phyloP scores from a whole-genome alignment of 2,888 invertebrate genomes.

The Acrobasis consociella region DNA sequence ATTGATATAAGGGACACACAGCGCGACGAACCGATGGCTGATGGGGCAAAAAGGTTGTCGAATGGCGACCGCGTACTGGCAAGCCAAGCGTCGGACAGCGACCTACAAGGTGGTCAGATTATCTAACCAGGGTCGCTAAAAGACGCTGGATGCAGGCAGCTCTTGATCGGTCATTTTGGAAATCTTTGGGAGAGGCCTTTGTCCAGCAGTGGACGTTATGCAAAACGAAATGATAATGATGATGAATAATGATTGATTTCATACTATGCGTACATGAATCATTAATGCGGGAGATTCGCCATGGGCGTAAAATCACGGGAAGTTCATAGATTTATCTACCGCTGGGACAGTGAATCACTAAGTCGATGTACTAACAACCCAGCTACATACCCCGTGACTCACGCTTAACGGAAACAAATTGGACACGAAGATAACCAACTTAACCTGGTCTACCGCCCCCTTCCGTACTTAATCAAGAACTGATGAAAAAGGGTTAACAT shows the following conservation, averaged over 20 bases:
- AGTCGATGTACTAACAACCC: conserved; percentile 51
- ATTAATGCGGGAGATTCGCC: neutral
- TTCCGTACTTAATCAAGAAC: conserved; percentile 19
- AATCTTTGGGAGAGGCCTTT: no score
- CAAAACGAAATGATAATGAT: no score
- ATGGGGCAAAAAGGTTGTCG: no score
- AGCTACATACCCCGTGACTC: conserved; percentile 54
- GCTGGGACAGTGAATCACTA: conserved; percentile 39
- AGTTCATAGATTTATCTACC: conserved; percentile 14
- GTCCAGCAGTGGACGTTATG: no score
- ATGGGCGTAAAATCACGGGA: conserved; percentile 20
- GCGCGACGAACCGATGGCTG: no score
- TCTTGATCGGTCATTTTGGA: no score
- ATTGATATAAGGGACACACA: no score
- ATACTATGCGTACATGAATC: neutral
- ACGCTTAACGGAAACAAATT: conserved; percentile 58
- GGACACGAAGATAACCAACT: conserved; percentile 49
- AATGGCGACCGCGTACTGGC: no score
- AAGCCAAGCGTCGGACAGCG: no score
- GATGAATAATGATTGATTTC: neutral
- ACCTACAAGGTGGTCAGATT: no score
- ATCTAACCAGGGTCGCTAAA: no score
- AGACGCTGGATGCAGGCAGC: no score
- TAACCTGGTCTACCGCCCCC: conserved; percentile 42
- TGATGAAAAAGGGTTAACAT: neutral